Evolutionary conservation across 2,113 vertebrate genomes (phyloP), one percentile per base, ranked within the genome.

Genomic region (Morphnarchus princeps): DNA sequence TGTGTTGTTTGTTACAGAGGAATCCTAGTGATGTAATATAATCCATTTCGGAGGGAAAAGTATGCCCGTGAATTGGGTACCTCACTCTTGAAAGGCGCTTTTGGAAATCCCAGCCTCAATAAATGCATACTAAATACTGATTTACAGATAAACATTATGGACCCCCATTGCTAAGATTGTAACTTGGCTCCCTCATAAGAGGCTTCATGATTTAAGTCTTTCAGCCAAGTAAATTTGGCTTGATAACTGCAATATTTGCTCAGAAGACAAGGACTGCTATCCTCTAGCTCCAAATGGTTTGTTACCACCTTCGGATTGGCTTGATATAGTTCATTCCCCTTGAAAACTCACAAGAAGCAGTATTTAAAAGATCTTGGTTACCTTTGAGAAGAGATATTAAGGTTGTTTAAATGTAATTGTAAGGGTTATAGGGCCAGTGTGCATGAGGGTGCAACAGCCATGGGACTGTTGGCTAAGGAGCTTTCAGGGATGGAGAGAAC

Each of bases 201-300:
- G 24, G 18, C 18, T 45, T 95, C 40, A 40, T 67, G 42, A 62
- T 88, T 89, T 77, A 58, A 66, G 36, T 55, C 42, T 92, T 86
- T 62, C 73, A 95, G 84, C 94, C 81, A 91, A 95, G 73, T 54
- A n/a, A 82, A 62, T 85, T 87, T 97, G 87, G 61, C 62, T 79
- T 79, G 81, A 38, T 82, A 82, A 36, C 29, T 9, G 3, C 21
- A 55, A 1, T 89, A 52, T 74, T 96, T 95, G 57, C 70, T 89
- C 52, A 38, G 55, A 79, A 93, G 63, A 43, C 32, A 36, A 86
- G 40, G 34, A 28, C 36, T 80, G 49, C 62, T 89, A 15, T 94
- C 34, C 22, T 87, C 34, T 49, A 69, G 25, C 31, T 95, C 81
- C 73, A 69, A 72, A 40, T 76, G 45, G 43, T 72, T 85, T 87